Percentiles rank a stretch among this genome's conserved stretches.
phyloP scores from a whole-genome alignment of 1,140 invertebrate species.

The Riptortus pedestris region DNA sequence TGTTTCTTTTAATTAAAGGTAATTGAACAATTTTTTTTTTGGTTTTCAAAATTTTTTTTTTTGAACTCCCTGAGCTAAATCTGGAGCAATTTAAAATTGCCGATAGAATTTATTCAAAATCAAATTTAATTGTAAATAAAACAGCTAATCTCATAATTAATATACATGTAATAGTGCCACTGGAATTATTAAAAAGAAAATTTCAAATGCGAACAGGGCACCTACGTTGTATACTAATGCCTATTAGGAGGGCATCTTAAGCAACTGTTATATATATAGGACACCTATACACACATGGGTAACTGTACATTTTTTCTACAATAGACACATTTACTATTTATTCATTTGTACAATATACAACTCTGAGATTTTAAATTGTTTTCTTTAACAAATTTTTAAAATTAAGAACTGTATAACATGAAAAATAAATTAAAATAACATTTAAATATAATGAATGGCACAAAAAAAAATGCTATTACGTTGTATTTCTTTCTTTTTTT shows the following conservation, averaged over 20 bases:
- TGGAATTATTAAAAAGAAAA: neutral
- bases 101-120: neutral
- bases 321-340: neutral
- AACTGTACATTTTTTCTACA: neutral
- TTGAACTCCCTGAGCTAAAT: constrained; percentile 15
- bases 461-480: too few relatives aligned
- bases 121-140: neutral
- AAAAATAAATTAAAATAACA: too few relatives aligned
- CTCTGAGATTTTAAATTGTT: neutral
- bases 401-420: too few relatives aligned
- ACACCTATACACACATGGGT: neutral
- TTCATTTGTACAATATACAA: constrained; percentile 11
- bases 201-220: neutral
- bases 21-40: too few relatives aligned
- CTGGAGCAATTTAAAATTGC: constrained; percentile 13
- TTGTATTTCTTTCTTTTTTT: too few relatives aligned
- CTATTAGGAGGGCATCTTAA: neutral
- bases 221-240: neutral
- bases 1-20: neutral
- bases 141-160: neutral
- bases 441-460: too few relatives aligned
- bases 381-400: neutral
- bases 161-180: neutral
- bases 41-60: neutral
- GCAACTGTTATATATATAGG: neutral